Evolutionary conservation across 2,113 vertebrate genomes (phyloP), one percentile per base, ranked within the genome.

Genomic region (Vidua chalybeata): DNA sequence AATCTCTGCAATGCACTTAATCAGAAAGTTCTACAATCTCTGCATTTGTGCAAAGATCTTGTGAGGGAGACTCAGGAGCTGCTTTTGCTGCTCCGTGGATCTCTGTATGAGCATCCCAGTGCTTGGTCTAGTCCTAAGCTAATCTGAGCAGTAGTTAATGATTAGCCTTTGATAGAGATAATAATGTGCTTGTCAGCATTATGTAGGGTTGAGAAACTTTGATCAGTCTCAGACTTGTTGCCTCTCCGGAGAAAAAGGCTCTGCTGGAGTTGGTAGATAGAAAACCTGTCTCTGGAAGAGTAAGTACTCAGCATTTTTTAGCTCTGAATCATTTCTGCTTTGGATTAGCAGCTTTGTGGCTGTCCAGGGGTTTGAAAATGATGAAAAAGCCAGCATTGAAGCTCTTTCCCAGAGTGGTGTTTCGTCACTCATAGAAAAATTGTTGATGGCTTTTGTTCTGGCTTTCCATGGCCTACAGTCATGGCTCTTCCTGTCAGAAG

Each of bases 161-260:
- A 96, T 97, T 97, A 95, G 61, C 78, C n/a, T 84, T 71, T 67
- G 83, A 54, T 49, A 58, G 1, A 92, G 91, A 94, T 96, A 95
- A 63, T 58, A 68, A 46, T 81, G 24, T 14, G 77, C 87, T 43
- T 45, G 94, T 94, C 93, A 95, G 79, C 83, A 74, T 48, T 77
- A 68, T 51, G 48, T 48, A 23, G 72, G 52, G 43, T 75, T 94
- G 63, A 64, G 56, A 96, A 95, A 89, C 94, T 88, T 95, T 91
- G 90, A 46, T 95, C 91, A 2, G 2, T 51, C 59, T 89, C 77
- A 56, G 66, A n/a, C 30, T 69, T 31, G 72, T 27, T 62, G 58
- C 51, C 30, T 73, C 11, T 69, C 56, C 37, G 54, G 54, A 77
- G 61, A 58, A 89, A 51, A 9, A 76, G 31, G 24, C 49, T 85